Base-by-base conservation (phyloP, 2,797 vertebrate genomes). In the Phoeniculus purpureus region DNA sequence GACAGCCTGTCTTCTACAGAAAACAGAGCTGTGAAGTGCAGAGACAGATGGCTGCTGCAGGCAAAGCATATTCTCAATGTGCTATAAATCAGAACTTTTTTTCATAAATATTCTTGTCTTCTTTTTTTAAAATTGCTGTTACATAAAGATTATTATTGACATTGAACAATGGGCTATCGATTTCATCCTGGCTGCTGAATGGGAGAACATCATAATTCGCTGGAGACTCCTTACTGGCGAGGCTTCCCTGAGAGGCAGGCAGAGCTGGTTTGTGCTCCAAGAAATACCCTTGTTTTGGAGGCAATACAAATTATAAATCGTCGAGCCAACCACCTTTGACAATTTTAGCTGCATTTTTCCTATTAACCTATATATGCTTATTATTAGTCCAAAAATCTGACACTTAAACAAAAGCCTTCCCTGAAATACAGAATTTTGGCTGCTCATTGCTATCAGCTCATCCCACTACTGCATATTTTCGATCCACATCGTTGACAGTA, bases 1-100 rank as follows among this genome's bases (percentile, higher is more conserved):
- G 94, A 93, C 92, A 96, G 92, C 86, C 91, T 88, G 72, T 92
- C 90, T 95, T 78, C 93, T 50, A 71, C 79, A 82, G 88, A 95
- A 96, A 95, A 93, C 92, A 95, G 92, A 92, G 55, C 88, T 93
- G 73, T 94, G 93, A 96, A 93, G 80, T 93, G 51, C 90, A 47
- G 29, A 90, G 89, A 92, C 96, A 97, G 96, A 96, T 96, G 96
- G 96, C 84, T 94, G 89, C 80, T 94, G 80, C 86, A 94, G 94
- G 95, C 87, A 89, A 94, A 93, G 92, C 95, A 81, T 95, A 94
- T 91, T 95, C 86, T 92, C 74, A 52, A 16, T 90, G 61, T 91
- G 84, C 0, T 15, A 89, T 89, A 93, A 86, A 94, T 96, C 89
- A 84, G 71, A 70, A 37, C 37, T 62, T 80, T 95, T 94, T 93